Conservation (phyloP, 2,888 invertebrate genomes). For the Drosophila picticornis region DNA sequence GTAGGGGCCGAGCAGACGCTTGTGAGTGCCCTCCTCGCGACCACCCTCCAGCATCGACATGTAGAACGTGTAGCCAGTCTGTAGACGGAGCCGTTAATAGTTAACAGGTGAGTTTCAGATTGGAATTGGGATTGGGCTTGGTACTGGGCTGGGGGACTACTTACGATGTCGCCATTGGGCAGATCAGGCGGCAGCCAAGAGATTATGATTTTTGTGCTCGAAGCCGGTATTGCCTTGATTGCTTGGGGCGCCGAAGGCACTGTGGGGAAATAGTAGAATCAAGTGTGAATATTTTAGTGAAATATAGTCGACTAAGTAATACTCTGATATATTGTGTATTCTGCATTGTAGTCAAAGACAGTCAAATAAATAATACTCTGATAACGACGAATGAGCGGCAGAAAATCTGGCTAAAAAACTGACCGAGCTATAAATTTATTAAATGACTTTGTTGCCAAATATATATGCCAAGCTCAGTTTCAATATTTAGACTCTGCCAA, state of each 20-base stretch:
- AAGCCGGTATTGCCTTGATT: slow-evolving; percentile 95
- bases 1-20: slow-evolving; percentile 89
- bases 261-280: slow-evolving; percentile 83
- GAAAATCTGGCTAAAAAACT: background rate
- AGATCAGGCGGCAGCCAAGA: slow-evolving; percentile 95
- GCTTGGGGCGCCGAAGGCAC: slow-evolving; percentile 95
- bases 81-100: slow-evolving; percentile 1
- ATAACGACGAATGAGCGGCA: background rate
- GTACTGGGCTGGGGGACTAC: slow-evolving; percentile 42
- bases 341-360: background rate
- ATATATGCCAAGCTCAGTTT: background rate
- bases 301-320: background rate
- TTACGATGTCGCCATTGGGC: slow-evolving; percentile 92
- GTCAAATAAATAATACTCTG: background rate
- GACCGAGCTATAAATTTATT: background rate
- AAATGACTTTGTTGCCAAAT: background rate
- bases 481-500: background rate
- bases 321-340: background rate
- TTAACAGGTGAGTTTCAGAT: slow-evolving; percentile 9
- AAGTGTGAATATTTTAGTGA: background rate
- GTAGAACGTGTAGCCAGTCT: slow-evolving; percentile 91
- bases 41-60: slow-evolving; percentile 93
- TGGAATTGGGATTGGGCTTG: background rate
- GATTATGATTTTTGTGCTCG: slow-evolving; percentile 93
- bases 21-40: slow-evolving; percentile 91